These are phyloP conservation scores for Gavia stellata DNA, from an alignment of 2,113 vertebrate species.

Conservation along the genomic window DNA sequence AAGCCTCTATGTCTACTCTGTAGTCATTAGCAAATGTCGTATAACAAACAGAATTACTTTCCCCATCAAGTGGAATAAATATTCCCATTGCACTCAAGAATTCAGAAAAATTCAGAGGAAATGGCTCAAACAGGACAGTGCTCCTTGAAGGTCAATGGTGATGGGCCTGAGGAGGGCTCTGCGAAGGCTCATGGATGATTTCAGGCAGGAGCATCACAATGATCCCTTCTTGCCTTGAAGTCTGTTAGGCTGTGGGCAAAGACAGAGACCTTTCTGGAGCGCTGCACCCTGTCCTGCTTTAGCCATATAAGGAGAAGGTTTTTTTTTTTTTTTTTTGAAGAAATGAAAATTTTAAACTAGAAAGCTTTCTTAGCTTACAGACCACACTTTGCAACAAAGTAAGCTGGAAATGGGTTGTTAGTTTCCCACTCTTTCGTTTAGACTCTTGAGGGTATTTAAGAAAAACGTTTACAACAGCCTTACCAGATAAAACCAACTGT, in stretches of 20 bases:
- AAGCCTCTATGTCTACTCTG: background rate
- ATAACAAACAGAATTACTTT: background rate
- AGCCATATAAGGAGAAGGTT: background rate
- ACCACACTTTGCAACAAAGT: background rate
- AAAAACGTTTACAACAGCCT: background rate
- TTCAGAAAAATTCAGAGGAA: background rate
- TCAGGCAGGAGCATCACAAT: background rate
- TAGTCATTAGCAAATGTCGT: background rate
- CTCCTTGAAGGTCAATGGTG: background rate
- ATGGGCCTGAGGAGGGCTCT: background rate
- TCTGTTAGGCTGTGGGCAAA: background rate
- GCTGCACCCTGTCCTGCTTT: background rate
- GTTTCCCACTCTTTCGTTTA: background rate
- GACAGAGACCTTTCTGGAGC: background rate
- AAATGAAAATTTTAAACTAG: background rate
- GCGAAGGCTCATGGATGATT: accelerated
- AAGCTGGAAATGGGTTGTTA: background rate
- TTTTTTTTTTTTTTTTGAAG: background rate
- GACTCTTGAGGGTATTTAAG: background rate
- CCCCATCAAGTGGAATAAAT: background rate
- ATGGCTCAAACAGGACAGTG: background rate
- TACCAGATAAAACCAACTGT: background rate
- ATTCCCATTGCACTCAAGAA: background rate
- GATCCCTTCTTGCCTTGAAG: background rate
- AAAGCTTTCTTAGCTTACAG: background rate